These are phyloP conservation scores for Spheniscus mendiculus DNA, from an alignment of 2,113 vertebrate genomes.

Conservation along the genomic window DNA sequence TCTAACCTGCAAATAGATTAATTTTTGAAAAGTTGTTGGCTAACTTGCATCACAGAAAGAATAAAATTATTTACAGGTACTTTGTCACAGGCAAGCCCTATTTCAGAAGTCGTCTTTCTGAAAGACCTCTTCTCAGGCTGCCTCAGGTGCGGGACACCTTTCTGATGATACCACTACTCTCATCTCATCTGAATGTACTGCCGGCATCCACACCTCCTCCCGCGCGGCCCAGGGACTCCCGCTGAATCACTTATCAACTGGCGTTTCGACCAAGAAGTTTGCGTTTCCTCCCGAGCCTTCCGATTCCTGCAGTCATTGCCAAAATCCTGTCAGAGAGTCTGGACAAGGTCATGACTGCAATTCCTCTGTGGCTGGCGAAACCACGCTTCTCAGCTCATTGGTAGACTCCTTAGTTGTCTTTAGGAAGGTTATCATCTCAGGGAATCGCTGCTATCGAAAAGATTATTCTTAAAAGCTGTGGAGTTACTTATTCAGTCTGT, in stretches of 20 bases:
- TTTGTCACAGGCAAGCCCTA: not conserved
- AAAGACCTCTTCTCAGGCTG: not conserved
- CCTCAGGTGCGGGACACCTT: not conserved
- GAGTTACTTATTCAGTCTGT: constrained; percentile 67
- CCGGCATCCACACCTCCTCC: not conserved
- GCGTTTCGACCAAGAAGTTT: constrained; percentile 33
- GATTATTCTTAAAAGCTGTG: constrained; percentile 66
- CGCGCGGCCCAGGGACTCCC: not conserved
- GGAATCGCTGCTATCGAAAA: constrained; percentile 57
- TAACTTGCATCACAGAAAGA: not conserved
- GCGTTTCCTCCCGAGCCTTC: not conserved
- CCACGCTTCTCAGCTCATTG: constrained; percentile 53
- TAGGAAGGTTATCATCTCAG: constrained; percentile 70
- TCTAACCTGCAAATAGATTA: not conserved
- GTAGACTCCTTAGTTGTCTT: constrained; percentile 60
- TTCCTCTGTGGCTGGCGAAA: constrained; percentile 23
- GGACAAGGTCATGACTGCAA: constrained; percentile 64
- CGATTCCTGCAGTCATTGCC: constrained; percentile 39
- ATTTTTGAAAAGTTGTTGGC: not conserved
- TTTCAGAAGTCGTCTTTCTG: not conserved
- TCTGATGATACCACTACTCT: not conserved
- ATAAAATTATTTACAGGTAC: not conserved
- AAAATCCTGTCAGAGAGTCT: constrained; percentile 60
- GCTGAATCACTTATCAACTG: constrained; percentile 39
- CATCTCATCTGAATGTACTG: constrained; percentile 37